Conservation (phyloP, 2,113 vertebrate species). For the Bos indicus region DNA sequence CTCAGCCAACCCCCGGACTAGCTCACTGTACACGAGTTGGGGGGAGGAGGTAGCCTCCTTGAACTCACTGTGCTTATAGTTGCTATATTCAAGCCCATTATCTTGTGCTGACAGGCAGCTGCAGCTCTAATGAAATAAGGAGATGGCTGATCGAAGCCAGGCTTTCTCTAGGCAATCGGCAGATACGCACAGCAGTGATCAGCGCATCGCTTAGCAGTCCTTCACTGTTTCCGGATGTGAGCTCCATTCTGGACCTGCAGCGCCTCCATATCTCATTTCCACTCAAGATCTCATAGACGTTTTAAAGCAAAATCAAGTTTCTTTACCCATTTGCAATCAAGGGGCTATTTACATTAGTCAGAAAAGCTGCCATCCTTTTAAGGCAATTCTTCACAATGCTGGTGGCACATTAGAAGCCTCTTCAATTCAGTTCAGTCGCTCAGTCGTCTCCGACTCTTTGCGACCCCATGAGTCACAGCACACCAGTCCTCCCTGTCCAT, state of each 20-base stretch:
- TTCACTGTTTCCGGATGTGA: slow-evolving; percentile 22
- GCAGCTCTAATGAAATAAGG: neutral
- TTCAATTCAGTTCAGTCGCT: too few species aligned
- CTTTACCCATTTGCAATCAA: slow-evolving; percentile 15
- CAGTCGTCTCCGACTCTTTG: too few species aligned
- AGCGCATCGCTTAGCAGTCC: neutral
- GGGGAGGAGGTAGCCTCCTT: neutral
- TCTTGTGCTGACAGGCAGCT: neutral
- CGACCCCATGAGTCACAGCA: fast-evolving
- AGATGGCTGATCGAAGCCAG: neutral
- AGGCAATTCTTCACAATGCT: neutral
- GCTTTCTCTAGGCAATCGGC: neutral
- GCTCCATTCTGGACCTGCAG: neutral
- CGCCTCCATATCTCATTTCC: neutral
- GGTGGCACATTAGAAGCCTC: neutral
- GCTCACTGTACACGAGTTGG: neutral
- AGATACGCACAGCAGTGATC: neutral
- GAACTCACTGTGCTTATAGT: neutral
- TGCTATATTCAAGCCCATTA: slow-evolving; percentile 32
- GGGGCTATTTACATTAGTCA: neutral
- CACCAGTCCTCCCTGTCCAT: too few species aligned
- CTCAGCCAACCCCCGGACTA: neutral
- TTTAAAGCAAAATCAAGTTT: slow-evolving; percentile 32
- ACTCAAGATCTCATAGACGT: neutral
- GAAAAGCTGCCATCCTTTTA: neutral